Base-by-base conservation (phyloP, 2,888 invertebrate species). In the Athripsodes cinereus region DNA sequence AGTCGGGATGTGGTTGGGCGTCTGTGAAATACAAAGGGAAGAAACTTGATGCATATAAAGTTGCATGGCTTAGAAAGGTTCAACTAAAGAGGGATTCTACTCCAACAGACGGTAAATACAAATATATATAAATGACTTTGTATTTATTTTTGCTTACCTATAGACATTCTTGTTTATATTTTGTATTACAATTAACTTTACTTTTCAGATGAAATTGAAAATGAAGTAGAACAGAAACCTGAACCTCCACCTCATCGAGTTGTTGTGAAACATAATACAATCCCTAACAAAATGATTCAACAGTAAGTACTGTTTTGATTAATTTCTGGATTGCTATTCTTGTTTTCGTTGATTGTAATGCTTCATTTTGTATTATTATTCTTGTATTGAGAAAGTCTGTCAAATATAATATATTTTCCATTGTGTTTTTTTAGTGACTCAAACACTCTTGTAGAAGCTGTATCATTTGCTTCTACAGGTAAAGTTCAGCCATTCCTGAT, bases 1-100 rank as follows among this genome's bases (percentile, higher is more conserved):
- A 92, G 68, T 92, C 92, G 40, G 93, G 93, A 1, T 94, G 93
- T 75, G 94, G 94, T 1, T 94, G 95, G 94, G 92, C 92, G 2
- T 92, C 92, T 2, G 92, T 92, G 34, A 88, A 90, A 68, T 94
- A 93, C 68, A 87, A 85, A 69, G 92, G 92, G 1, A 88, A 88
- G 68, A 93, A 93, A 72, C 73, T 95, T 68, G 94, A 94, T 71
- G 87, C 89, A 2, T 93, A 91, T 69, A 94, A 94, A 74, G 89
- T 90, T 64, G 83, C 87, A 57, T 94, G 92, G 84, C 84, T 91
- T 65, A 82, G 88, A 57, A 90, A 85, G 68, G 82, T 83, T 67
- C 81, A 82, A 50, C 65, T 79, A 18, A 83, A 83, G 67, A 78
- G 83, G 63, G 83, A 83, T 64, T 78, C 64, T 6, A 65, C 65